Evolutionary conservation across 2,797 vertebrate species (phyloP).

Genomic region (Ceyx erithaca): DNA sequence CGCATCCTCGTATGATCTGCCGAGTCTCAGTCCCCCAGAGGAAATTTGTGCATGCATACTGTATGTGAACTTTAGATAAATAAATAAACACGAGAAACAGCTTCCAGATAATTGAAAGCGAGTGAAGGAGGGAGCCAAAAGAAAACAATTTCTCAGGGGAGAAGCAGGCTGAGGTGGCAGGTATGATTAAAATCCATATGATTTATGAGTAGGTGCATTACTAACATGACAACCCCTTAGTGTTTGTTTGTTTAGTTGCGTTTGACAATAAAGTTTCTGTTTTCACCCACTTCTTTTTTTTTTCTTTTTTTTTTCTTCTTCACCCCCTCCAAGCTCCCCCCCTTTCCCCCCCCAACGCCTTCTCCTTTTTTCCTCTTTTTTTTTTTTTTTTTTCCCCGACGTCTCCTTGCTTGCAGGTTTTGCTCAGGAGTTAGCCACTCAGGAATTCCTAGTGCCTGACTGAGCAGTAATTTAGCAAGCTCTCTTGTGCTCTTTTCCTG

Average conservation of each 20-base stretch:
- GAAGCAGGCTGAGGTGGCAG: slow-evolving; percentile 80
- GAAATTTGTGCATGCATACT: slow-evolving; percentile 87
- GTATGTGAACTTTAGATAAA: slow-evolving; percentile 93
- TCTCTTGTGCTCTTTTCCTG: slow-evolving; percentile 85
- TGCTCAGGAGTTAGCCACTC: slow-evolving; percentile 79
- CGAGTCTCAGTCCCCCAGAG: slow-evolving; percentile 82
- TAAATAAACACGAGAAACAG: slow-evolving; percentile 91
- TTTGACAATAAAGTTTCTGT: slow-evolving; percentile 81
- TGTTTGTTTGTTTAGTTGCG: slow-evolving; percentile 74
- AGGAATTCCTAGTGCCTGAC: slow-evolving; percentile 84
- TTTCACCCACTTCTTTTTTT: neutral
- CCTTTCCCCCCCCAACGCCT: neutral
- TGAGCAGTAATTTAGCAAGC: slow-evolving; percentile 86
- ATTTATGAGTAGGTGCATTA: slow-evolving; percentile 93
- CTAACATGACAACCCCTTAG: slow-evolving; percentile 83
- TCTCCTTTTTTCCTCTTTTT: neutral
- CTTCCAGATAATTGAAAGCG: slow-evolving; percentile 93
- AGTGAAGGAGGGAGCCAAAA: slow-evolving; percentile 84
- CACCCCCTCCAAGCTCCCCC: neutral
- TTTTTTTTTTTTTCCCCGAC: neutral
- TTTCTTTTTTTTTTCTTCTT: neutral
- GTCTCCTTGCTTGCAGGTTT: slow-evolving; percentile 72
- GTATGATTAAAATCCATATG: slow-evolving; percentile 94
- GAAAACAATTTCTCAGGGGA: slow-evolving; percentile 86
- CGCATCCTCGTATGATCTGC: slow-evolving; percentile 80